A percentile compares a stretch with the other conserved stretches of the same genome.
phyloP scores from a whole-genome alignment of 1,140 invertebrate genomes.

The Brachionus manjavacas region DNA sequence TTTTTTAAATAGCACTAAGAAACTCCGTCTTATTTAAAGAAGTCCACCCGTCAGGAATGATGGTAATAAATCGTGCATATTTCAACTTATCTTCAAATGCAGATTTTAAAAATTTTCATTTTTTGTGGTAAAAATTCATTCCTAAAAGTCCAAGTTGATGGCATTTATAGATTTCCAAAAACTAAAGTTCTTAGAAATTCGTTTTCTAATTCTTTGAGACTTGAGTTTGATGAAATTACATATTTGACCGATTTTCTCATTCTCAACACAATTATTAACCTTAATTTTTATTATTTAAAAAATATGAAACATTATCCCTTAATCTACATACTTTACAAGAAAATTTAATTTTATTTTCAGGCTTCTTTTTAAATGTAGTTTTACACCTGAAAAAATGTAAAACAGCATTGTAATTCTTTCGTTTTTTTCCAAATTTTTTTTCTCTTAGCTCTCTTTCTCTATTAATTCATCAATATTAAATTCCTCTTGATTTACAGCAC shows the following conservation, averaged over 20 bases:
- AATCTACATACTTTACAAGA: too few relatives aligned
- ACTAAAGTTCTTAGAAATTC: neutral
- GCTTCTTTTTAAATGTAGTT: too few relatives aligned
- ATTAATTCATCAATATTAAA: neutral
- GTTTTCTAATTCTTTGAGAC: too few relatives aligned
- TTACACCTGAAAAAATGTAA: too few relatives aligned
- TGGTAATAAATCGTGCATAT: neutral
- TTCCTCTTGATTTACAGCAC: neutral
- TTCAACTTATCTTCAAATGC: neutral
- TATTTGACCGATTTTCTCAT: too few relatives aligned
- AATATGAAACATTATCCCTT: too few relatives aligned
- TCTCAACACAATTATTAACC: too few relatives aligned
- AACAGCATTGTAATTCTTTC: too few relatives aligned
- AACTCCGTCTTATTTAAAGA: neutral
- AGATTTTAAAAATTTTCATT: neutral
- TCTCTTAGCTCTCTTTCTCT: neutral
- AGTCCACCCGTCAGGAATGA: neutral
- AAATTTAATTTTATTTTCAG: too few relatives aligned
- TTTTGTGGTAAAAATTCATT: neutral
- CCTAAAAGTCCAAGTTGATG: neutral
- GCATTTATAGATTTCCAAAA: neutral
- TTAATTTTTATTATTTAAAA: too few relatives aligned
- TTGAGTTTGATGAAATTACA: too few relatives aligned
- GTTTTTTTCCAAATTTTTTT: neutral
- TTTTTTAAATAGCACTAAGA: neutral